These are phyloP conservation scores for Dryocosmus kuriphilus DNA, from an alignment of 2,888 invertebrate genomes.

Conservation along the genomic window DNA sequence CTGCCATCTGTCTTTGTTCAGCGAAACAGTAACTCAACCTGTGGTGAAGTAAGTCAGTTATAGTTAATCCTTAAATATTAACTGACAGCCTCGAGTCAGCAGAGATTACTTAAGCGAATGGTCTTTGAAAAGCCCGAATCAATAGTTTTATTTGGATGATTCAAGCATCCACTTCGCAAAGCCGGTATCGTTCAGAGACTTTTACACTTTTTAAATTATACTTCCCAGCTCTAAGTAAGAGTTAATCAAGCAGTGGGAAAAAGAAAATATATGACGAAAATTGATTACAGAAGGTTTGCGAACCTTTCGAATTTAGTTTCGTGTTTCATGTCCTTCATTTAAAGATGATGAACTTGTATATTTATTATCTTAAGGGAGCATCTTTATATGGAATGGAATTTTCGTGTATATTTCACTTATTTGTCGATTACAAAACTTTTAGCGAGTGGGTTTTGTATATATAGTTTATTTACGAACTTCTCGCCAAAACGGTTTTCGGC, in stretches of 20 bases:
- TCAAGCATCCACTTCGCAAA: neutral
- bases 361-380: constrained; percentile 21
- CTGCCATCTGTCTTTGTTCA: constrained; percentile 74
- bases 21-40: constrained; percentile 43
- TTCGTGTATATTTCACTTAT: neutral
- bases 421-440: neutral
- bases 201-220: constrained; percentile 10
- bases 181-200: constrained; percentile 2
- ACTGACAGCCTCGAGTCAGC: constrained; percentile 6
- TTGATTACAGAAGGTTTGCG: constrained; percentile 17
- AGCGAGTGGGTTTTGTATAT: constrained; percentile 4
- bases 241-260: neutral
- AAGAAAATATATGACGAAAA: neutral
- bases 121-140: neutral
- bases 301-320: constrained; percentile 17
- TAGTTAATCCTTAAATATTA: constrained; percentile 14
- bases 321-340: constrained; percentile 18
- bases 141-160: constrained; percentile 25
- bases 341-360: constrained; percentile 31
- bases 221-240: neutral
- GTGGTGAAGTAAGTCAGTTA: constrained; percentile 15
- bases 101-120: constrained; percentile 22
- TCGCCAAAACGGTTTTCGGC: constrained; percentile 3
- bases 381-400: constrained; percentile 24
- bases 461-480: neutral